Conservation (phyloP, 2,113 vertebrate genomes). For the Mastomys natalensis region DNA sequence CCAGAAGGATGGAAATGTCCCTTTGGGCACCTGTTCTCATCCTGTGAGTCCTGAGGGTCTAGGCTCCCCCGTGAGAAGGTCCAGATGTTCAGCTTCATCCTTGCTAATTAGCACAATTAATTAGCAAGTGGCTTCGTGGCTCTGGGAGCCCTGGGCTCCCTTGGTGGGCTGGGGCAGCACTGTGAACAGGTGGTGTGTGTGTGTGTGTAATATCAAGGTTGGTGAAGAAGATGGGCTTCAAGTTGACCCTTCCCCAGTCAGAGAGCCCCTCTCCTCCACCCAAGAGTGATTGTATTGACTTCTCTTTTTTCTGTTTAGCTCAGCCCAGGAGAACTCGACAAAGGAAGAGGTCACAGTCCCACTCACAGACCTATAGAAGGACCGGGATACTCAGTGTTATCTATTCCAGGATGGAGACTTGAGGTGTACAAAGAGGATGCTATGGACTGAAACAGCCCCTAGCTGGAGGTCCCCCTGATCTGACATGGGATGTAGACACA, state of each 20-base stretch:
- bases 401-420: background rate
- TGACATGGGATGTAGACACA: background rate
- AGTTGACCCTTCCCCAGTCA: background rate
- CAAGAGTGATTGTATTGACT: background rate
- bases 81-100: conserved; percentile 94
- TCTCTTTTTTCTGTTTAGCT: background rate
- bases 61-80: conserved; percentile 82
- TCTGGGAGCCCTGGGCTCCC: conserved; percentile 73
- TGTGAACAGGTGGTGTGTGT: background rate
- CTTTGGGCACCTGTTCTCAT: conserved; percentile 58
- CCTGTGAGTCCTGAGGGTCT: conserved; percentile 75
- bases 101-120: conserved; percentile 96
- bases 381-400: background rate
- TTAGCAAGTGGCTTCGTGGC: conserved; percentile 87
- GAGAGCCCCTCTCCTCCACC: background rate
- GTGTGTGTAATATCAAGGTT: background rate
- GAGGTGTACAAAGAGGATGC: background rate
- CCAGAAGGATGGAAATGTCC: conserved; percentile 55
- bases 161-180: background rate
- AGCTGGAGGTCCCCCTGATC: background rate
- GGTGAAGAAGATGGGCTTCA: conserved; percentile 52
- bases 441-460: background rate
- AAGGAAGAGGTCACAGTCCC: background rate
- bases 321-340: background rate
- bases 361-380: background rate